Conservation (phyloP, 2,797 vertebrate species). For the Nothura maculosa region DNA sequence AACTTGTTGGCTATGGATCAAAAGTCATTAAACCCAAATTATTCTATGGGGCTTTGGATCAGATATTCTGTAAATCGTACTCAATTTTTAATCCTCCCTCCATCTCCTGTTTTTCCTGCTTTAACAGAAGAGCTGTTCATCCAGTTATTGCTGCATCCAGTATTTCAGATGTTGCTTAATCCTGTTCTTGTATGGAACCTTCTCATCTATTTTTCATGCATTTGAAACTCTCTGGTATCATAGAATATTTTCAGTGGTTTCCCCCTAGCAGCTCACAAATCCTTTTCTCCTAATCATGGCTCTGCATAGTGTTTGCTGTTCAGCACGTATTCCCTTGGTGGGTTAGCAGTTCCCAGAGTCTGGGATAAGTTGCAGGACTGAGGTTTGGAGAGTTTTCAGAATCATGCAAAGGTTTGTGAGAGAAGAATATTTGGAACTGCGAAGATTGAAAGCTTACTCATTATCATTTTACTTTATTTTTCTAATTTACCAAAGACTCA, state of each 20-base stretch:
- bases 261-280: not conserved
- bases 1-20: not conserved
- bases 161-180: not conserved
- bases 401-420: not conserved
- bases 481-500: not conserved
- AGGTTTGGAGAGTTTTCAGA: conserved; percentile 1
- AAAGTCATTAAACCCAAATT: not conserved
- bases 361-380: not conserved
- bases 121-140: not conserved
- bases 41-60: not conserved
- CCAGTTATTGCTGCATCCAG: not conserved
- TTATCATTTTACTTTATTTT: not conserved
- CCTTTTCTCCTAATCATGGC: not conserved
- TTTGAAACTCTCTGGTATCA: not conserved
- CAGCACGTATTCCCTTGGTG: not conserved
- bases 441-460: not conserved
- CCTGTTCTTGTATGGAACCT: not conserved
- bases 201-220: not conserved
- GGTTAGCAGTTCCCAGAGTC: not conserved
- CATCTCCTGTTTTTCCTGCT: not conserved
- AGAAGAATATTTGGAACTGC: not conserved
- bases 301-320: not conserved
- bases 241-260: not conserved
- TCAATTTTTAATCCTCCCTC: not conserved
- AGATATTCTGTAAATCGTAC: not conserved